These are phyloP conservation scores for Drosophila ficusphila DNA, from an alignment of 1,140 invertebrate genomes.

Conservation along the genomic window DNA sequence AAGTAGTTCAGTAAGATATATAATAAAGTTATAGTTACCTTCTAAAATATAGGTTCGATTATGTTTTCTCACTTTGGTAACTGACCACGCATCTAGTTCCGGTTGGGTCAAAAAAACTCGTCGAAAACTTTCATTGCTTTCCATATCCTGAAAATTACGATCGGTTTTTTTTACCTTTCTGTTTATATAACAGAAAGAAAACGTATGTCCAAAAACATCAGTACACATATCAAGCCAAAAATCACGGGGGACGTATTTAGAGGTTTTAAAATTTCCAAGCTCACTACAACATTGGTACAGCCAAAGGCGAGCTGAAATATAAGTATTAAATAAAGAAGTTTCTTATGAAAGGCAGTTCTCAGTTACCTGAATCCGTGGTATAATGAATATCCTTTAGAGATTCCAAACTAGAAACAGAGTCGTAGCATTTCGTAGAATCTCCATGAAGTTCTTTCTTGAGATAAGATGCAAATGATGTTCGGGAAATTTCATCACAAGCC, in stretches of 20 bases:
- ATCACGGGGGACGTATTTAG: not conserved
- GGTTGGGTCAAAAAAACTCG: constrained; percentile 5
- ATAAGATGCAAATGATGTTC: not conserved
- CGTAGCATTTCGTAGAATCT: not conserved
- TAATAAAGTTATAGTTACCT: not conserved
- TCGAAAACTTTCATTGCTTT: not conserved
- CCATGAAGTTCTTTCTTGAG: not conserved
- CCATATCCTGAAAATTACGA: not conserved
- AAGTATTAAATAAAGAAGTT: not conserved
- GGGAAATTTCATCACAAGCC: not conserved
- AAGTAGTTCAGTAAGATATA: not conserved
- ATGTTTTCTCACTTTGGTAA: constrained; percentile 5
- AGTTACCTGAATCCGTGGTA: not conserved
- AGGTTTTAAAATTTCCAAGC: constrained; percentile 26
- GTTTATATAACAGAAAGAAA: not conserved
- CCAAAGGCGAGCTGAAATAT: constrained; percentile 25
- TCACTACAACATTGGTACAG: constrained; percentile 37
- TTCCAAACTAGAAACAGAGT: not conserved
- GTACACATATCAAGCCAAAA: not conserved
- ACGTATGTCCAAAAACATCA: not conserved
- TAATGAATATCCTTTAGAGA: not conserved
- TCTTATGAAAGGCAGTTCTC: not conserved
- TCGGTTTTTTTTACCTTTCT: not conserved
- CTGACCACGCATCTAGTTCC: constrained; percentile 4
- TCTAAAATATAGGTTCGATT: constrained; percentile 4